Conservation (phyloP, 2,888 invertebrate genomes). For the Himalopsyche kuldschensis region DNA sequence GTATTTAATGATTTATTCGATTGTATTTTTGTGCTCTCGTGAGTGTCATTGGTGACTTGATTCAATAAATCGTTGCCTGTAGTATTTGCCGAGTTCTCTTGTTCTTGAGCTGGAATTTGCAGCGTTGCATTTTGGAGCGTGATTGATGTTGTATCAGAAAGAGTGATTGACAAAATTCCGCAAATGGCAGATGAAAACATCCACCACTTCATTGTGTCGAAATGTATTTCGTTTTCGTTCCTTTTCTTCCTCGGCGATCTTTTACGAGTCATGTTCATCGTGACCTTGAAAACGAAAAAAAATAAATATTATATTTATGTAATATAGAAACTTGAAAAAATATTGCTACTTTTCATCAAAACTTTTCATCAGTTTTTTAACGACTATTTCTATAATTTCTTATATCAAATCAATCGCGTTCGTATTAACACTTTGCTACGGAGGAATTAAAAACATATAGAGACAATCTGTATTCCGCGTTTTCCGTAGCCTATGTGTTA, state of each 20-base stretch:
- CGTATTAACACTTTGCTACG: too few species aligned
- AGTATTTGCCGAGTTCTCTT: not conserved
- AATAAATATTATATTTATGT: not conserved
- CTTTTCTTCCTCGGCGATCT: constrained; percentile 29
- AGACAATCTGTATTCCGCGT: too few species aligned
- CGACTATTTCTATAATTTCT: too few species aligned
- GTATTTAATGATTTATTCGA: not conserved
- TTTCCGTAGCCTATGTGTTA: too few species aligned
- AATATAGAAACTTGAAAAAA: too few species aligned
- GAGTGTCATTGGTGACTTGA: not conserved
- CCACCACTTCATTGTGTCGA: constrained; percentile 22
- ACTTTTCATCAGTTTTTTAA: too few species aligned
- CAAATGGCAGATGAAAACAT: not conserved
- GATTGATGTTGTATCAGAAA: not conserved
- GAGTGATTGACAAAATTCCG: not conserved
- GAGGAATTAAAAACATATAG: too few species aligned
- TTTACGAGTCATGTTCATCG: constrained; percentile 22
- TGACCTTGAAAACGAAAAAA: constrained; percentile 8
- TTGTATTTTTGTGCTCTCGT: not conserved
- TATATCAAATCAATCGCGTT: too few species aligned
- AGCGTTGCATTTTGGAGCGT: not conserved
- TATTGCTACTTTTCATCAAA: too few species aligned
- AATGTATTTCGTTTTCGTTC: constrained; percentile 15
- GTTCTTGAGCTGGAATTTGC: not conserved
- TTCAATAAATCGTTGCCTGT: not conserved